Base-by-base conservation (phyloP, 2,888 invertebrate genomes). In the Macrophya alboannulata region DNA sequence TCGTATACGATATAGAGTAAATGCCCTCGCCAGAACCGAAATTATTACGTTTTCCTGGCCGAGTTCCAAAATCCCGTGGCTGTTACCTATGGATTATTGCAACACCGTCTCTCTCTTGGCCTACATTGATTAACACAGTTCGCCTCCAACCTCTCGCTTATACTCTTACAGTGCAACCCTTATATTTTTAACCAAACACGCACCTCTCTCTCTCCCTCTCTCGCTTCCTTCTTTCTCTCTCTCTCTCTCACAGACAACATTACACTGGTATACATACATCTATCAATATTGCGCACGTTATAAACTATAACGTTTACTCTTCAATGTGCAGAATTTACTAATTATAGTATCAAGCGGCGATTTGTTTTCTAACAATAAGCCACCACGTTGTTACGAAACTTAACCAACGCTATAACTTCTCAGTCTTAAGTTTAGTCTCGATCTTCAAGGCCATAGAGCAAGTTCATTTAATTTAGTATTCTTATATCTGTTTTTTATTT, bases 1-100 rank as follows among this genome's bases (percentile, higher is more conserved):
- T 77, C n/a, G 51, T 55, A 77, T 51, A 51, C 43, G 48, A 31
- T 55, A 77, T 55, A 55, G 51, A 51, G 77, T 77, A 77, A 77
- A 77, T 77, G 77, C 77, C 81, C 81, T 86, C 87, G 88, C 87
- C 88, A 88, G 89, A 86, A 88, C 89, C 88, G 88, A 90, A 91
- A 91, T 91, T 90, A 91, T 90, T 91, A 87, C 90, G 89, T 90
- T 90, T 88, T 88, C 88, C 88, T 91, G 91, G 91, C 90, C 68
- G 4, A 40, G 48, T 85, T 85, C 90, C 91, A 91, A 90, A 86
- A 88, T 86, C 88, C 48, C 68, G 68, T 71, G 85, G 87, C 88
- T 85, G 87, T 87, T 86, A 74, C 84, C 84, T 74, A 74, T 85
- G 85, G 88, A 89, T 90, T 90, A 90, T 90, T 90, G 90, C 90